Conservation (phyloP, 2,888 invertebrate species). For the Geophilus truncorum region DNA sequence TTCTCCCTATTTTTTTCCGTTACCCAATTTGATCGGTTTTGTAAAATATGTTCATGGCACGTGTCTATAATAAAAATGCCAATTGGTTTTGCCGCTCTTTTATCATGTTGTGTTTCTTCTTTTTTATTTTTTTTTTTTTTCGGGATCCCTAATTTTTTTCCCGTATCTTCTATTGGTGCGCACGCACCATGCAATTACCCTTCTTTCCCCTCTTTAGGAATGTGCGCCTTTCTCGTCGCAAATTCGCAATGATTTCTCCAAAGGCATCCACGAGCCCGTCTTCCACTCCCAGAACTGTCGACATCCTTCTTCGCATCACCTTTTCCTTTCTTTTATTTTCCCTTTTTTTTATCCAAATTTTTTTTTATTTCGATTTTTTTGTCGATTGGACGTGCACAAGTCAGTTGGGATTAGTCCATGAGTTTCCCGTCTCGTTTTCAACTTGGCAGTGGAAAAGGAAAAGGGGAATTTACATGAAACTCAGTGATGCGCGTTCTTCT, state of each 20-base stretch:
- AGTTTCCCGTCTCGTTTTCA: constrained; percentile 12
- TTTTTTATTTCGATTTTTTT: background rate
- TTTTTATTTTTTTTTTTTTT: background rate
- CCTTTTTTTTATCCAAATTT: background rate
- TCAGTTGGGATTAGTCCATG: background rate
- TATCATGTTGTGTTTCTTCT: background rate
- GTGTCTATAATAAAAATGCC: constrained; percentile 17
- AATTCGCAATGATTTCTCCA: constrained; percentile 17
- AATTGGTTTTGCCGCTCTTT: background rate
- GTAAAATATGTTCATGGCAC: background rate
- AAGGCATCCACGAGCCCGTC: background rate
- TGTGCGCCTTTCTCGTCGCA: background rate
- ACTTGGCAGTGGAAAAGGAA: background rate
- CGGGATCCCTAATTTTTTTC: background rate
- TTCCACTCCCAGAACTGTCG: background rate
- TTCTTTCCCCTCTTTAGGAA: background rate
- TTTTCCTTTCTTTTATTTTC: too few relatives aligned
- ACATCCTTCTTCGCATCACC: background rate
- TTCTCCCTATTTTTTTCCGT: background rate
- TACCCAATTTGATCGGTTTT: background rate
- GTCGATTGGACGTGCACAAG: background rate
- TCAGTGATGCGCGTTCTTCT: background rate
- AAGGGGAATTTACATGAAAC: constrained; percentile 12
- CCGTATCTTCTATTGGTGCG: background rate
- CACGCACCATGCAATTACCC: background rate